Conservation (phyloP, 2,113 vertebrate species). For the Megaceryle maxima region DNA sequence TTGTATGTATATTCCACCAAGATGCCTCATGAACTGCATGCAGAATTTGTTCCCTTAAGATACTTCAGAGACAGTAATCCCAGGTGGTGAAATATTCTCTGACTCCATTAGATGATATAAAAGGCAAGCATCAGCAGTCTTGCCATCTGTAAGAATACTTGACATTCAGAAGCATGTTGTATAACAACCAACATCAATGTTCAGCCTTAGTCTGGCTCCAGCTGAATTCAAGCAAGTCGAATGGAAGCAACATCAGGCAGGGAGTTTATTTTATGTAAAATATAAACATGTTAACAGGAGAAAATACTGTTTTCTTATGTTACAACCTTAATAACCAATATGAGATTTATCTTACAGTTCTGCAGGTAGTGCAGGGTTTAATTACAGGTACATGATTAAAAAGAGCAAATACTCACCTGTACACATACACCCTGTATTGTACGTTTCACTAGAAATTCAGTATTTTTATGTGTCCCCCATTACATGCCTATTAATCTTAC, state of each 20-base stretch:
- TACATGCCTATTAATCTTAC: background rate
- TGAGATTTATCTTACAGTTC: slow-evolving; percentile 43
- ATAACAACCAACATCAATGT: background rate
- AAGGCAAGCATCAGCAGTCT: background rate
- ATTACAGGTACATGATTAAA: slow-evolving; percentile 40
- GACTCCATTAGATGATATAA: background rate
- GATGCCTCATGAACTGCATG: background rate
- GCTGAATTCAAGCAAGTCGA: background rate
- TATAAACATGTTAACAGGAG: slow-evolving; percentile 55
- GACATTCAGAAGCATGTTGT: background rate
- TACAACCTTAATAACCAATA: slow-evolving; percentile 54
- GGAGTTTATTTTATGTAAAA: slow-evolving; percentile 66
- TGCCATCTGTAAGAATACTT: background rate
- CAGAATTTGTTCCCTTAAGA: background rate
- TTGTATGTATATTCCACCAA: background rate
- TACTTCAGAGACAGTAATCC: background rate
- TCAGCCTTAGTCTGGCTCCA: background rate
- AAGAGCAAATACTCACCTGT: background rate
- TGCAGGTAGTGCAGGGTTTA: background rate
- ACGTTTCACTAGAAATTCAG: background rate
- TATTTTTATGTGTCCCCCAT: background rate
- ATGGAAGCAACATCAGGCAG: background rate
- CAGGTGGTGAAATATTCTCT: background rate
- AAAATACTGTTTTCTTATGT: slow-evolving; percentile 58
- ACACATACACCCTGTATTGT: background rate